Evolutionary conservation across 2,888 invertebrate species (phyloP).

Genomic region (Machimus atricapillus): DNA sequence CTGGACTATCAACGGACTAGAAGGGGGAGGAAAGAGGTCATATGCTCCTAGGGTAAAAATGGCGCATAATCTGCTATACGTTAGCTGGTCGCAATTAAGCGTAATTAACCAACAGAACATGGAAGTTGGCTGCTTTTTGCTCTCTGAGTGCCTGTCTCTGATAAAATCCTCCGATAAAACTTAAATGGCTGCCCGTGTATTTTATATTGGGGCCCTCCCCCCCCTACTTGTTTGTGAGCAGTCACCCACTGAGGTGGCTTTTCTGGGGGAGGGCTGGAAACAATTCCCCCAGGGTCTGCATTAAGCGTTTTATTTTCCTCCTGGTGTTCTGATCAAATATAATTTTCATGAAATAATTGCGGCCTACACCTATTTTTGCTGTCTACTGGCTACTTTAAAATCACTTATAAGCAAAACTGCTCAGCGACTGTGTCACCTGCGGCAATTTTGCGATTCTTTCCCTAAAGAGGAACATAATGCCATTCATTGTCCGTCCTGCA

Average conservation of each 20-base stretch:
- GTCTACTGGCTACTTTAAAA: background rate
- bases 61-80: constrained; percentile 1
- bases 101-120: constrained; percentile 20
- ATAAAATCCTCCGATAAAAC: constrained; percentile 6
- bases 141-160: background rate
- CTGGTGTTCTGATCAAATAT: background rate
- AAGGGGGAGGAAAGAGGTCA: background rate
- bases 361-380: background rate
- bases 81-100: constrained; percentile 12
- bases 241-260: background rate
- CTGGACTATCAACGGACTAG: background rate
- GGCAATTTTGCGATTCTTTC: background rate
- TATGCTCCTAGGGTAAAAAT: background rate
- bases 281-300: background rate
- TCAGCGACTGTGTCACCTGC: background rate
- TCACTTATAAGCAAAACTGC: background rate
- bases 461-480: background rate
- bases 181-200: background rate
- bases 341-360: background rate
- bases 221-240: background rate
- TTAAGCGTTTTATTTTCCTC: background rate
- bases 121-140: constrained; percentile 9
- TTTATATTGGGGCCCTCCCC: background rate
- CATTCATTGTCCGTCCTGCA: background rate
- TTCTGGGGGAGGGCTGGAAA: background rate